phyloP scores from a whole-genome alignment of 1,140 invertebrate species.

The Solenopsis invicta region DNA sequence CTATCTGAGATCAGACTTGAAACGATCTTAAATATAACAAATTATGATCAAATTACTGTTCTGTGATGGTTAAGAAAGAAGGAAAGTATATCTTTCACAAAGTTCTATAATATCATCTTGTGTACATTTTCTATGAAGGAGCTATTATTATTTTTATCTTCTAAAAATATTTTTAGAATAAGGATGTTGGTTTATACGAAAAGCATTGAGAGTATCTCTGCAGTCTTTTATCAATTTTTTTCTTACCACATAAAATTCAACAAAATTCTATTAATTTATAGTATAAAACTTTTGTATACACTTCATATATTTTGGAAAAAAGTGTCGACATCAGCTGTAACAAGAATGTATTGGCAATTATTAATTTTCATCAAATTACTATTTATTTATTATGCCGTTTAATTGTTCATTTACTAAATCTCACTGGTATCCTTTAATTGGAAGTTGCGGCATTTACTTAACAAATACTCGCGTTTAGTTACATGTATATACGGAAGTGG shows the following conservation, averaged over 20 bases:
- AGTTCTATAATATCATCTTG: neutral
- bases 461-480: neutral
- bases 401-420: slow-evolving; percentile 1
- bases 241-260: neutral
- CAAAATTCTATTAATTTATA: too few species aligned
- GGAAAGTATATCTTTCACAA: neutral
- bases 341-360: neutral
- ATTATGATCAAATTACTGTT: too few species aligned
- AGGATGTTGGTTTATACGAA: neutral
- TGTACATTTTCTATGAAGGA: neutral
- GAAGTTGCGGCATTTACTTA: slow-evolving; percentile 27
- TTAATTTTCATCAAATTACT: slow-evolving; percentile 29
- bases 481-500: neutral
- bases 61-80: neutral
- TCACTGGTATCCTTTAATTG: neutral
- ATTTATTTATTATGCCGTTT: neutral
- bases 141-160: neutral
- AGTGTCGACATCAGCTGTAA: neutral
- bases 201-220: neutral
- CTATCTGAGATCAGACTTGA: too few species aligned
- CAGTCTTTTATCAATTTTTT: neutral
- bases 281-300: too few species aligned
- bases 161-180: neutral
- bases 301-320: neutral
- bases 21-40: too few species aligned